Base-by-base conservation (phyloP, 2,888 invertebrate genomes). In the Agrypnus murinus region DNA sequence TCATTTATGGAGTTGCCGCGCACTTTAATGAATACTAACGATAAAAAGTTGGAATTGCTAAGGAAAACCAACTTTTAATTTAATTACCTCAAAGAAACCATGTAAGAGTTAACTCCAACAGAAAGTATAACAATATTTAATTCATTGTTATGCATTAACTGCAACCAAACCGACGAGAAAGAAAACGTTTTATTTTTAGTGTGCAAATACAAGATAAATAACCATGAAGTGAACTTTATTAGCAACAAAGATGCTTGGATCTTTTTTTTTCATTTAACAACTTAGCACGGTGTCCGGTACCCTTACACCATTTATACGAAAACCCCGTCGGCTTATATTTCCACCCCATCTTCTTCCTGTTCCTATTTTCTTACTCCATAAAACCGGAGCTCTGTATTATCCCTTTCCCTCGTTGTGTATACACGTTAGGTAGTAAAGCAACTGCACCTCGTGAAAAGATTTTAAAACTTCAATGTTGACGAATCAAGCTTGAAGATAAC, bases 221-320 rank as follows among this genome's bases (percentile, higher is more conserved):
- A 50, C 31, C 1, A 12, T 5, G 12, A 32, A 25, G 31, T n/a
- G 12, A 31, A 25, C n/a, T 31, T n/a, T 38, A 48, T 55, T 55
- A 38, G 32, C n/a, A 55, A 55, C 36, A 15, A 34, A 31, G 36
- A 55, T 55, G 6, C 15, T 2, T 34, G 10, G 9, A 32, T n/a
- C 36, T 25, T 25, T 14, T 60, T 59, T 59, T 60, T 60, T 60
- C 60, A 60, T 60, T 60, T 60, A 60, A 46, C 45, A 60, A 60
- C 14, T 60, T 60, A 38, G 36, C 43, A 9, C 31, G 8, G 19
- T 9, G 60, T 43, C 60, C 45, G 15, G 17, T 60, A 31, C 9
- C 38, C 31, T 45, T 40, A 25, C n/a, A n/a, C n/a, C n/a, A n/a
- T n/a, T n/a, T n/a, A n/a, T n/a, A 43, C 36, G 38, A 57, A 57